Evolutionary conservation across 2,888 invertebrate species (phyloP).

Genomic region (Deilephila porcellus): DNA sequence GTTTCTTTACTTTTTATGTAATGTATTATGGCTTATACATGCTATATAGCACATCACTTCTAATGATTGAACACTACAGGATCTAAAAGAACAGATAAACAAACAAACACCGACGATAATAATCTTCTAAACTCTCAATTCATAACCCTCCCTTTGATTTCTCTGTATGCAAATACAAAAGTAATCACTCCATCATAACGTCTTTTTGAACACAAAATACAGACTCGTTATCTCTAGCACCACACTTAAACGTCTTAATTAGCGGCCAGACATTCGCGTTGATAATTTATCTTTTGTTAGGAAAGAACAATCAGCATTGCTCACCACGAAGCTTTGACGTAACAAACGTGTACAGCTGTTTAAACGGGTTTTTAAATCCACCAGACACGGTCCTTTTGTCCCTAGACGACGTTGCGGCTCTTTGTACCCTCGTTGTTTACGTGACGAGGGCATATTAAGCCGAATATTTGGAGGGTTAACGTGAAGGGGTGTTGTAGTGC

Average conservation of each 20-base stretch:
- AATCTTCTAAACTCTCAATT: too few relatives aligned
- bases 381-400: constrained; percentile 17
- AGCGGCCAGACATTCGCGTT: constrained; percentile 11
- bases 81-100: too few relatives aligned
- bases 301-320: constrained; percentile 22
- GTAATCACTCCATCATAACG: background rate
- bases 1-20: too few relatives aligned
- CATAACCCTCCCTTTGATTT: too few relatives aligned
- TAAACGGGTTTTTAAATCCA: constrained; percentile 22
- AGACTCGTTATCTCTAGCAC: background rate
- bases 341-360: constrained; percentile 7
- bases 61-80: too few relatives aligned
- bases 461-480: constrained; percentile 37
- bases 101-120: too few relatives aligned
- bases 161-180: too few relatives aligned
- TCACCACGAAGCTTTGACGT: constrained; percentile 15
- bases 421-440: constrained; percentile 38
- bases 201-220: background rate
- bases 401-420: constrained; percentile 24
- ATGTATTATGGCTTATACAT: too few relatives aligned
- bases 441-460: constrained; percentile 48
- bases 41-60: too few relatives aligned
- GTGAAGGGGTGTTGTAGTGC: constrained; percentile 35
- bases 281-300: constrained; percentile 16
- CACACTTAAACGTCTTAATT: background rate